These are phyloP conservation scores for Lasiurus borealis DNA, from an alignment of 2,113 vertebrate genomes.

Conservation along the genomic window DNA sequence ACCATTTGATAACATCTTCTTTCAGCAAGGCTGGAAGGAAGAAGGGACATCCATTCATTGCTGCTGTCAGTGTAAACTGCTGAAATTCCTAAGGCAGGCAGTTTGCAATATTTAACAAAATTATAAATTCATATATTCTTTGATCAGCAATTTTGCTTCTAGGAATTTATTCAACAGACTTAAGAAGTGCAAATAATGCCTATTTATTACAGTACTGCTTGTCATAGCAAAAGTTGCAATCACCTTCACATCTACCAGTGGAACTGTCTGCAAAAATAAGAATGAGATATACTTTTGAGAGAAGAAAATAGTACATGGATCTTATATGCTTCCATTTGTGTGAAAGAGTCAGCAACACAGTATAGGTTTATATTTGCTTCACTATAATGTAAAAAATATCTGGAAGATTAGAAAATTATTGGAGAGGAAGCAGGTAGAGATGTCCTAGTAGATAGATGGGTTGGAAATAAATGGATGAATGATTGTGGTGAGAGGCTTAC, in stretches of 20 bases:
- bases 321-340: not conserved
- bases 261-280: not conserved
- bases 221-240: not conserved
- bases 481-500: not conserved
- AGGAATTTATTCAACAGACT: constrained; percentile 12
- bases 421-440: not conserved
- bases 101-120: not conserved
- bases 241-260: not conserved
- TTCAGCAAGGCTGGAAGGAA: not conserved
- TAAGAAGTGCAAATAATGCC: not conserved
- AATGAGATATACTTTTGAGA: not conserved
- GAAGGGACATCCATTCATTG: not conserved
- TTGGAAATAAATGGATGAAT: not conserved
- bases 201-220: not conserved
- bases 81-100: not conserved
- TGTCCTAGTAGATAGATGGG: not conserved
- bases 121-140: not conserved
- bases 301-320: not conserved
- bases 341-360: not conserved
- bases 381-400: not conserved
- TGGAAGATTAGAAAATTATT: not conserved
- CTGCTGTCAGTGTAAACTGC: not conserved
- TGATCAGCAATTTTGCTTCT: constrained; percentile 27
- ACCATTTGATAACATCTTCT: not conserved
- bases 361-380: not conserved